Conservation (phyloP, 2,113 vertebrate species). For the Boulengeromyrus knoepffleri region DNA sequence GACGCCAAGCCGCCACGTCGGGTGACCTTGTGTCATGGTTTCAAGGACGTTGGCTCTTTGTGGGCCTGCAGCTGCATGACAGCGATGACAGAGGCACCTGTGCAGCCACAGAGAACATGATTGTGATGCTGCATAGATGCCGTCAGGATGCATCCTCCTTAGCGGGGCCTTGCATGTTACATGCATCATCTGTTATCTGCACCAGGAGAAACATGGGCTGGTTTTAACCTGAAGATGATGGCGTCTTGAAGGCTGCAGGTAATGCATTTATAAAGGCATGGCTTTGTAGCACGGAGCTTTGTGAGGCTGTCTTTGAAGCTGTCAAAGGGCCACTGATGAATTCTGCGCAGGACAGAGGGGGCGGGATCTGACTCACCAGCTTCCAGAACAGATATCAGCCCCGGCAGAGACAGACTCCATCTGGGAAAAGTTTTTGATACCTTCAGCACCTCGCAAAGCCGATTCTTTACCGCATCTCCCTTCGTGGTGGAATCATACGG, state of each 20-base stretch:
- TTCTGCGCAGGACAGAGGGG: background rate
- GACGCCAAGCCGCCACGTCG: background rate
- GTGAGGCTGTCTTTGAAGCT: background rate
- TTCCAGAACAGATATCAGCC: background rate
- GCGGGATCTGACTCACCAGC: background rate
- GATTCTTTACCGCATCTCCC: background rate
- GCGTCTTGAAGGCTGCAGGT: background rate
- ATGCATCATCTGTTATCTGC: background rate
- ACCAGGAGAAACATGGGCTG: background rate
- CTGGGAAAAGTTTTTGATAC: background rate
- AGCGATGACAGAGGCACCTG: too few species aligned
- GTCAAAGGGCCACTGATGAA: background rate
- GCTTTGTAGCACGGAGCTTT: background rate
- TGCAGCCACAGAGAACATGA: background rate
- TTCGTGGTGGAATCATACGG: background rate
- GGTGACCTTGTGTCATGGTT: background rate
- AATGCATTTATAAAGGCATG: conserved; percentile 9
- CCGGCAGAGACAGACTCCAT: background rate
- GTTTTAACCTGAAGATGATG: background rate
- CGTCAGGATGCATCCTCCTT: background rate
- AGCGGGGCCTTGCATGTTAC: background rate
- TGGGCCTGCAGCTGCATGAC: background rate
- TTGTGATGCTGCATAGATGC: background rate
- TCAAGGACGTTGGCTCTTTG: background rate
- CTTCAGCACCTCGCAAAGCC: background rate